These are phyloP conservation scores for Takifugu ocellatus DNA, from an alignment of 2,797 vertebrate species.

Conservation along the genomic window DNA sequence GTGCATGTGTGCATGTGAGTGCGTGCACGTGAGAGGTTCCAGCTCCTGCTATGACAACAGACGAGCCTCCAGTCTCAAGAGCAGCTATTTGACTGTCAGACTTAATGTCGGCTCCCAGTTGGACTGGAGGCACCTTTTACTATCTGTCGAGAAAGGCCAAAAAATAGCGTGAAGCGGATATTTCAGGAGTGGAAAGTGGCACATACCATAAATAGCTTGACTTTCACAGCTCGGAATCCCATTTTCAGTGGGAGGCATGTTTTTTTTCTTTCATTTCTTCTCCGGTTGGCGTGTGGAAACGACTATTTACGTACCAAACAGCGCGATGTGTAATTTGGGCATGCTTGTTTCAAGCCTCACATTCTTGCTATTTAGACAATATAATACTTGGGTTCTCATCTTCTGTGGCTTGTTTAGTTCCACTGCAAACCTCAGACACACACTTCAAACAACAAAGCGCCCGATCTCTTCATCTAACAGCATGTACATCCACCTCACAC, in stretches of 20 bases:
- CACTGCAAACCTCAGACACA: slow-evolving; percentile 45
- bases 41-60: slow-evolving; percentile 57
- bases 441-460: too few species aligned
- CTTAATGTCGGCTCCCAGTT: slow-evolving; percentile 56
- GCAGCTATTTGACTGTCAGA: slow-evolving; percentile 65
- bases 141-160: slow-evolving; percentile 48
- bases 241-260: slow-evolving; percentile 65
- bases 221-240: slow-evolving; percentile 63
- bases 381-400: slow-evolving; percentile 50
- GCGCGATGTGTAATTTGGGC: slow-evolving; percentile 64
- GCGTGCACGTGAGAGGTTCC: slow-evolving; percentile 20
- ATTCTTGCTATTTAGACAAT: slow-evolving; percentile 58
- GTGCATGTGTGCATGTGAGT: slow-evolving; percentile 12
- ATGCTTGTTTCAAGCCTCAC: slow-evolving; percentile 56
- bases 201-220: slow-evolving; percentile 72
- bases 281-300: slow-evolving; percentile 57
- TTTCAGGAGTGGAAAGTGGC: slow-evolving; percentile 56
- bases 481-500: background rate
- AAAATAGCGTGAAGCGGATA: slow-evolving; percentile 36
- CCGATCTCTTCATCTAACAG: slow-evolving; percentile 21
- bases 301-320: slow-evolving; percentile 66
- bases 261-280: slow-evolving; percentile 40
- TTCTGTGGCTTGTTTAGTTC: slow-evolving; percentile 49
- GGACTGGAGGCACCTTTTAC: slow-evolving; percentile 55
- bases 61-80: slow-evolving; percentile 49